Conservation (phyloP, 2,888 invertebrate species). For the Zaprionus bogoriensis region DNA sequence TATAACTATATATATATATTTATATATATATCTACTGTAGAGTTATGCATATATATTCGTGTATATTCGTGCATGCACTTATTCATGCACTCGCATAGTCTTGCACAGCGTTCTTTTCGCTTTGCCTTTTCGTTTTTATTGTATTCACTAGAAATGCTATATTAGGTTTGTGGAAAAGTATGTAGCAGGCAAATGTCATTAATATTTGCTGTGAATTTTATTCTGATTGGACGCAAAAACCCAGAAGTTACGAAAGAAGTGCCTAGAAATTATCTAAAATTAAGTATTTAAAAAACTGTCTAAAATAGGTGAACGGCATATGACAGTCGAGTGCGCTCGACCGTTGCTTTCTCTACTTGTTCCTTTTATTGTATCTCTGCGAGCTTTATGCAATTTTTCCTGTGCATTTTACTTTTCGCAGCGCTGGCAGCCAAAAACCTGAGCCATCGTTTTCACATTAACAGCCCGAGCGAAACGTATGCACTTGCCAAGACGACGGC, state of each 20-base stretch:
- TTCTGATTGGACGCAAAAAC: no score
- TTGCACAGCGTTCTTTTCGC: no score
- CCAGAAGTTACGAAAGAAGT: no score
- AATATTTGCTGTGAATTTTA: no score
- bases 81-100: conserved; percentile 29
- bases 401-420: conserved; percentile 34
- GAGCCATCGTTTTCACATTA: conserved; percentile 79
- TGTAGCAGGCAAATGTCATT: no score
- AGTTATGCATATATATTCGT: conserved; percentile 12
- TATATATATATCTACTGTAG: conserved; percentile 14
- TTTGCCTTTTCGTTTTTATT: no score
- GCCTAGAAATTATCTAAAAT: no score
- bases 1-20: conserved; percentile 1
- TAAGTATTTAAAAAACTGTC: no score
- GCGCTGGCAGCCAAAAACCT: conserved; percentile 65
- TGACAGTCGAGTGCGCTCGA: background rate
- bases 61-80: conserved; percentile 18
- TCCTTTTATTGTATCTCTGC: conserved; percentile 54
- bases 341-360: background rate
- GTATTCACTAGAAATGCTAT: no score
- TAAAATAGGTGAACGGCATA: no score
- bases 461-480: conserved; percentile 77
- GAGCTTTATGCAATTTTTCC: conserved; percentile 53
- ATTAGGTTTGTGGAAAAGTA: no score
- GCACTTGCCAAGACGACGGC: conserved; percentile 66